Conservation (phyloP, 2,113 vertebrate species). For the Atherinomorus stipes region DNA sequence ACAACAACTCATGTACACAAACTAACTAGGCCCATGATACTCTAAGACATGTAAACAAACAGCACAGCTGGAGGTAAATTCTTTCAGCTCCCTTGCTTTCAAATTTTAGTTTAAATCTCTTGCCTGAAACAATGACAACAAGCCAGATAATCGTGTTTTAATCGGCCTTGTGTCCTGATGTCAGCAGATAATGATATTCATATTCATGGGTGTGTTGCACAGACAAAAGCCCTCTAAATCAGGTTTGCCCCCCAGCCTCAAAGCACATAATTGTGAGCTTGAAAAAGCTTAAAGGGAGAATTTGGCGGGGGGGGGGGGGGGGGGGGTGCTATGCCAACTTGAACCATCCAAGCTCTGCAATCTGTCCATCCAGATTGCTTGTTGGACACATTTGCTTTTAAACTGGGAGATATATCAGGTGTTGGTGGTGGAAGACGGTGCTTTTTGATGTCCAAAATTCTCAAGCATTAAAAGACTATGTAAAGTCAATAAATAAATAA, state of each 20-base stretch:
- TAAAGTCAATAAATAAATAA: background rate
- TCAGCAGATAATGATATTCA: slow-evolving; percentile 68
- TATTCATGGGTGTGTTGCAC: slow-evolving; percentile 53
- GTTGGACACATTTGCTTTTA: slow-evolving; percentile 57
- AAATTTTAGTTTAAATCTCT: slow-evolving; percentile 60
- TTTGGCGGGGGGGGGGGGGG: slow-evolving; percentile 24
- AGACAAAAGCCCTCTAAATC: slow-evolving; percentile 50
- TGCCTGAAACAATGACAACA: slow-evolving; percentile 69
- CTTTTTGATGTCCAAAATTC: background rate
- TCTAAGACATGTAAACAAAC: slow-evolving; percentile 75
- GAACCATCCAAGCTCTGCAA: slow-evolving; percentile 58
- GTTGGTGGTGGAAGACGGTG: slow-evolving; percentile 22
- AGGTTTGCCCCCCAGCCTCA: slow-evolving; percentile 37
- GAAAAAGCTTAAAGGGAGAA: slow-evolving; percentile 57
- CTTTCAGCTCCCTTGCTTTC: slow-evolving; percentile 62
- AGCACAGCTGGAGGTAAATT: slow-evolving; percentile 71
- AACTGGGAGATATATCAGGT: slow-evolving; percentile 35
- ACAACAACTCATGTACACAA: slow-evolving; percentile 65
- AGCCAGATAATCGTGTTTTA: slow-evolving; percentile 65
- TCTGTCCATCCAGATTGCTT: slow-evolving; percentile 74
- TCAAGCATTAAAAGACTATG: background rate
- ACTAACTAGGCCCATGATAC: slow-evolving; percentile 66
- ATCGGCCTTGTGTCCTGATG: slow-evolving; percentile 69
- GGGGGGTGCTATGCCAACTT: slow-evolving; percentile 38
- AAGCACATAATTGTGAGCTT: slow-evolving; percentile 50